Evolutionary conservation across 2,113 vertebrate genomes (phyloP), one percentile per base, ranked within the genome.

Genomic region (Percina caprodes): DNA sequence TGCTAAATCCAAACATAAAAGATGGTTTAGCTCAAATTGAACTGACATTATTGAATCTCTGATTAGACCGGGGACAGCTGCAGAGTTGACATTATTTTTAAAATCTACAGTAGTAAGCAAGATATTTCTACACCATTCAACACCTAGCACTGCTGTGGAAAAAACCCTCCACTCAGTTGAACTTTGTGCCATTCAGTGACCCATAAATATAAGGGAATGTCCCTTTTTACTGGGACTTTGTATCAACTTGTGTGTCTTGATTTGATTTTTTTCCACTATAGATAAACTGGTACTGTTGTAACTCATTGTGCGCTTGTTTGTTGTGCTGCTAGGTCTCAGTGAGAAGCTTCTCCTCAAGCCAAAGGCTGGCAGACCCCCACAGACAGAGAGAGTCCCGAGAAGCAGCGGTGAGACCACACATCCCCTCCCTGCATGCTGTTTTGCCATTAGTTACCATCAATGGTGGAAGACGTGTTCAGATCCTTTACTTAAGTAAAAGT

Each of bases 311-410:
- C 54, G 16, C 33, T 13, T 71, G 30, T 83, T 12, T 77, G 11
- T 61, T 71, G 2, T 80, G 45, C 18, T 60, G 1, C 16, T 88
- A 99, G 98, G 95, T 72, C 88, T 99, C 77, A 94, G 92, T 63
- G 94, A 97, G 54, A 97, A 92, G 49, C 88, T 99, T 12, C 94
- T 97, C 52, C 89, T 99, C 58, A 95, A 87, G 49, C 92, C 96
- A 13, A 96, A 95, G 69, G 35, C 85, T 5, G 72, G 63, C 16
- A 88, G 85, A 1, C 35, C 91, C n/a, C 89, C 96, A 51, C 93
- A 96, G 71, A 99, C 97, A 0, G 91, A 95, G 67, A 88, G 94
- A 76, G 70, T 99, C 48, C 96, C 96, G 0, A 94, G 95, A 77
- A 98, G 97, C 89, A 95, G 74, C 18, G 89, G 98, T 99, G 85